phyloP scores from a whole-genome alignment of 2,113 vertebrate species.

The Piaya cayana region DNA sequence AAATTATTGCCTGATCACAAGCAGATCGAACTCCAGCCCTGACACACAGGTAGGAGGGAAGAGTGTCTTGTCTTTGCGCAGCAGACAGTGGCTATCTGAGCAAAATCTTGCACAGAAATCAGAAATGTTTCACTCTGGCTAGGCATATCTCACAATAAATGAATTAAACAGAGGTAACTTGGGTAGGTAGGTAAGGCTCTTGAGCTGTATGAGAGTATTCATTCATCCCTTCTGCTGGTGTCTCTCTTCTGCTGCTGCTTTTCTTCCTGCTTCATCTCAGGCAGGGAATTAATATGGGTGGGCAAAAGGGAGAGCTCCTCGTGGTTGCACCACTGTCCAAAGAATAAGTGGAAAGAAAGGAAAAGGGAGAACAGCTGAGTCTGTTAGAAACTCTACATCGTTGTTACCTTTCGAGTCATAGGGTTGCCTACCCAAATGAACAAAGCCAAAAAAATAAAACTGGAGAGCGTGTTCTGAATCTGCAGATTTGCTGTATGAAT shows the following conservation, averaged over 20 bases:
- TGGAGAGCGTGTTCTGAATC: neutral
- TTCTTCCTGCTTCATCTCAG: neutral
- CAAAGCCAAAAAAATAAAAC: neutral
- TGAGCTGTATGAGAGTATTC: neutral
- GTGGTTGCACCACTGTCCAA: neutral
- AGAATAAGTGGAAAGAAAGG: neutral
- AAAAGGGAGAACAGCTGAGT: neutral
- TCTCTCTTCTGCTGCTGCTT: neutral
- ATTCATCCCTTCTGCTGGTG: neutral
- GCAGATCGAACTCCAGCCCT: neutral
- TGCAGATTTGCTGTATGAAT: neutral
- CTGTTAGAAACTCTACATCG: neutral
- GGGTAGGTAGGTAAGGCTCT: neutral
- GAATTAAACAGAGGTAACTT: neutral
- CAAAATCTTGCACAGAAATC: neutral
- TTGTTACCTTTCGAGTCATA: neutral
- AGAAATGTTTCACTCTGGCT: neutral
- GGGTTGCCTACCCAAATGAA: neutral
- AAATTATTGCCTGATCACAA: neutral
- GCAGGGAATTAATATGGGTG: neutral
- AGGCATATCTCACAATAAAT: fast-evolving
- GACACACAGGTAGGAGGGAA: neutral
- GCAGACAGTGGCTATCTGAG: neutral
- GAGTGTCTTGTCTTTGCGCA: neutral
- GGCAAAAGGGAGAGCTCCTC: neutral